Conservation (phyloP, 2,113 vertebrate genomes). For the Leptobrachium ailaonicum region DNA sequence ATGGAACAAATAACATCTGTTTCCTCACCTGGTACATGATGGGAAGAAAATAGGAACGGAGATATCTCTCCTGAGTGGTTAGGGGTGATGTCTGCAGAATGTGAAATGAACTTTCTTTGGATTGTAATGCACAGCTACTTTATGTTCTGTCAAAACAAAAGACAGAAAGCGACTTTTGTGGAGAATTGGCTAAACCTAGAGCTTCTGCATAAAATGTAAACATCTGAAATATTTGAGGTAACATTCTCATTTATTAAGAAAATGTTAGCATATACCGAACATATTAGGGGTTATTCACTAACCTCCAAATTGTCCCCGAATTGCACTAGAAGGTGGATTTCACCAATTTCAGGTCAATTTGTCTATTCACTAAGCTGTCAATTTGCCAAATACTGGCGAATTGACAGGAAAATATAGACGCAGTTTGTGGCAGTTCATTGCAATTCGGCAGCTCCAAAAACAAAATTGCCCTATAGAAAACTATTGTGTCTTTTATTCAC, state of each 20-base stretch:
- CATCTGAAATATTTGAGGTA: slow-evolving; percentile 55
- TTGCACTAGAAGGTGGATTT: no score
- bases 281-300: no score
- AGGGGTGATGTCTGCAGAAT: slow-evolving; percentile 53
- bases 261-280: no score
- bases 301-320: no score
- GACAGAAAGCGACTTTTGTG: slow-evolving; percentile 59
- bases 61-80: slow-evolving; percentile 46
- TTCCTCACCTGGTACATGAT: slow-evolving; percentile 17
- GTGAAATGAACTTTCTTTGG: slow-evolving; percentile 52
- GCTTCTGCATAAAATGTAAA: slow-evolving; percentile 55
- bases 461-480: no score
- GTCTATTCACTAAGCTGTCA: no score
- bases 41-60: slow-evolving; percentile 47
- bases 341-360: no score
- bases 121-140: slow-evolving; percentile 60
- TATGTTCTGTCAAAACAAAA: slow-evolving; percentile 62
- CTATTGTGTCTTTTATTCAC: no score
- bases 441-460: no score
- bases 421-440: no score
- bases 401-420: no score
- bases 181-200: slow-evolving; percentile 56
- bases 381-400: no score
- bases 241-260: neutral
- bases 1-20: slow-evolving; percentile 44